Base-by-base conservation (phyloP, 2,888 invertebrate genomes). In the Craniophora ligustri region DNA sequence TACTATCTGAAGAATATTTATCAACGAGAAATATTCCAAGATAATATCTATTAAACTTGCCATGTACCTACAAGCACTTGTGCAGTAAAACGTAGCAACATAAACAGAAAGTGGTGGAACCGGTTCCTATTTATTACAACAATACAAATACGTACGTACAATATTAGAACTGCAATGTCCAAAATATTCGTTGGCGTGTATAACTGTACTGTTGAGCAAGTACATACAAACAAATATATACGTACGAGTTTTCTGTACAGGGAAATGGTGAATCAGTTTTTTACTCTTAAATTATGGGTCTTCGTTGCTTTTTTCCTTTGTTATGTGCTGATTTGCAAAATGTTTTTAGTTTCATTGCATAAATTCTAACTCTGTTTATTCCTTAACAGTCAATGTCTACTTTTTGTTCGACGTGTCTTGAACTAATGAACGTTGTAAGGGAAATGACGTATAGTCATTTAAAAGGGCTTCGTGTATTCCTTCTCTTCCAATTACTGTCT, bases 231-330 rank as follows among this genome's bases (percentile, higher is more conserved):
- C 55, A 63, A 50, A 44, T 56, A 42, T 39, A 42, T 39, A 42
- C 35, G 15, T 44, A 38, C 21, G 48, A 48, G 67, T 56, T 51
- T 49, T 54, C 32, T 34, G 31, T 54, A 34, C 56, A 61, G 59
- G 63, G 60, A 45, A 44, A 49, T 60, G 44, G 48, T 67, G 49
- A 72, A 67, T 64, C 62, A 60, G 38, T 49, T 48, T 58, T 47
- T 54, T 45, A 56, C 46, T 53, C 54, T 62, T 53, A 57, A 57
- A 30, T 72, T 72, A 72, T 72, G 72, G 72, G 45, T 61, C 28
- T 8, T 35, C 38, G 42, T 16, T 39, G 28, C 36, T n/a, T 60
- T 68, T 56, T 67, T 64, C 48, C 66, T 48, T 46, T 35, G 28
- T 48, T 58, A 50, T 41, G 47, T 47, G 28, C 35, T 34, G 28